These are phyloP conservation scores for Sus scrofa DNA, from an alignment of 2,113 vertebrate species.

Conservation along the genomic window DNA sequence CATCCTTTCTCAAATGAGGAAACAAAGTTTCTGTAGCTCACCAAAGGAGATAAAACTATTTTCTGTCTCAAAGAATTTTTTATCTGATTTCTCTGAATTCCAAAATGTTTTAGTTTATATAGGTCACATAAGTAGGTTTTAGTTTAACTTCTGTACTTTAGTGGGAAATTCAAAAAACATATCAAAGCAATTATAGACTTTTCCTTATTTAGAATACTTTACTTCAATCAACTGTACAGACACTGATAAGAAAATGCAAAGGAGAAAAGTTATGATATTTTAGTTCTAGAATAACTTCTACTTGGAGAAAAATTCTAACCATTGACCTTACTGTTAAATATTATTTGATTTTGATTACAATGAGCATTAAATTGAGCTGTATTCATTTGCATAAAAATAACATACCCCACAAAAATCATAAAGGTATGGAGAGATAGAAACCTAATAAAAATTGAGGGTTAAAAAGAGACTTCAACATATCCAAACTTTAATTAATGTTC, in stretches of 20 bases:
- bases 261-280: conserved; percentile 71
- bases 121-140: not conserved
- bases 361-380: conserved; percentile 40
- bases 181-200: not conserved
- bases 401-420: not conserved
- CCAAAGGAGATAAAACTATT: not conserved
- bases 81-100: not conserved
- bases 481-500: not conserved
- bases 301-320: conserved; percentile 71
- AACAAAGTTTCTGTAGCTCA: not conserved
- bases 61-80: not conserved
- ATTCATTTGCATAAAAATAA: conserved; percentile 39
- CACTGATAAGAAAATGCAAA: conserved; percentile 62
- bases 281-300: conserved; percentile 69
- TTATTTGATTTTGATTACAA: conserved; percentile 76
- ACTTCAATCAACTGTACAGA: not conserved
- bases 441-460: conserved; percentile 15
- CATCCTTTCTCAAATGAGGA: conserved; percentile 17
- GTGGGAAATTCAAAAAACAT: not conserved
- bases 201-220: conserved; percentile 8
- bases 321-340: conserved; percentile 2
- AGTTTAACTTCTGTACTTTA: conserved; percentile 40
- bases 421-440: not conserved
- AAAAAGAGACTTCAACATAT: not conserved
- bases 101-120: conserved; percentile 15